Base-by-base conservation (phyloP, 2,113 vertebrate species). In the Thunnus thynnus region DNA sequence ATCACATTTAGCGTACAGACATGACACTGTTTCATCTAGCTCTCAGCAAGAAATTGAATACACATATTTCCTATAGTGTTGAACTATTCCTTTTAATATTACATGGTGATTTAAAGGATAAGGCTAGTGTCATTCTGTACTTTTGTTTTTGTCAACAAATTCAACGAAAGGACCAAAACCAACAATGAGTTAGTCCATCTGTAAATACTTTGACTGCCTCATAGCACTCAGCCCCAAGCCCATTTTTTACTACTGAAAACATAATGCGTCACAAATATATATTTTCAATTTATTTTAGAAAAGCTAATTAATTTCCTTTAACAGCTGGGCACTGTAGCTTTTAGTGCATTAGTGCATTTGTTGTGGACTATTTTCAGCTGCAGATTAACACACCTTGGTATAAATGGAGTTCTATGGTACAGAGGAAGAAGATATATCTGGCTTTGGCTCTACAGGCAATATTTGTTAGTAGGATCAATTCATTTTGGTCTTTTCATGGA, bases 401-500 rank as follows among this genome's bases (percentile, higher is more conserved):
- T 30, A 16, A 27, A 27, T n/a, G 2, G 12, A 16, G 11, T 10
- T 67, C 13, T 36, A 13, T 51, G 54, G 65, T 2, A 48, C 9
- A 78, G 16, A 62, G 18, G 10, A 36, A 63, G 44, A 46, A 22
- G 9, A 56, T 25, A 13, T 10, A 47, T 52, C 17, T 18, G 27
- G 48, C 30, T 18, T 72, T 25, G 13, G 32, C 52, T 47, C 18
- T 14, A 52, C 46, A 66, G 54, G 51, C 4, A 14, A 44, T 56
- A 36, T 41, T 41, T 41, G 36, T 41, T 41, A 63, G 8, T 10
- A n/a, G 3, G 46, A 60, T 61, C n/a, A 25, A 25, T 5, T 13
- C 5, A 10, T 74, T 46, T 66, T 51, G 22, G 62, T 81, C 73
- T 58, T 69, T 73, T 46, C 13, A 25, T 25, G 2, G 48, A 4